phyloP scores from a whole-genome alignment of 1,140 invertebrate genomes.

The Chelonus insularis region DNA sequence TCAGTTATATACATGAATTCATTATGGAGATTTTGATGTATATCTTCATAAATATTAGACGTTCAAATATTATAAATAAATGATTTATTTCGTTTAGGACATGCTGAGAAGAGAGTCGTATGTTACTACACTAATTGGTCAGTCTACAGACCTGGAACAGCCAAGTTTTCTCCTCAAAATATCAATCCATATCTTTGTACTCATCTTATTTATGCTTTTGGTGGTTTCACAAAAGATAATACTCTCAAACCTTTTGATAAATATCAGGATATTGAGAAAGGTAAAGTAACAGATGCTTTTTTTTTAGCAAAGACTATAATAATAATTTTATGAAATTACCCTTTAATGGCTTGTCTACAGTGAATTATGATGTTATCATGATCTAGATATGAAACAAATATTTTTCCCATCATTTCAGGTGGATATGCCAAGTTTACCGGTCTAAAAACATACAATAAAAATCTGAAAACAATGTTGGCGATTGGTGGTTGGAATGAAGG shows the following conservation, averaged over 20 bases:
- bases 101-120: constrained; percentile 72
- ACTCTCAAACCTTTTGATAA: constrained; percentile 90
- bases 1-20: no score
- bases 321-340: no score
- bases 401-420: constrained; percentile 65
- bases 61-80: no score
- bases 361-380: no score
- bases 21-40: no score
- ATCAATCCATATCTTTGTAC: constrained; percentile 96
- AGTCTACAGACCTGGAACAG: constrained; percentile 82
- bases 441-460: constrained; percentile 91
- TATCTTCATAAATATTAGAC: no score
- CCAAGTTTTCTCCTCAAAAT: constrained; percentile 91
- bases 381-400: constrained; percentile 3
- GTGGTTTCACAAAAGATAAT: constrained; percentile 88
- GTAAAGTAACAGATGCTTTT: constrained; percentile 57
- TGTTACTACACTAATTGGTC: constrained; percentile 97
- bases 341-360: no score
- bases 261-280: constrained; percentile 94
- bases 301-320: not conserved
- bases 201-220: constrained; percentile 93
- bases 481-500: constrained; percentile 98
- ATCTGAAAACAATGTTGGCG: constrained; percentile 87
- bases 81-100: constrained; percentile 45
- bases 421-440: constrained; percentile 94